Base-by-base conservation (phyloP, 2,888 invertebrate genomes). In the Drosophila leonis region DNA sequence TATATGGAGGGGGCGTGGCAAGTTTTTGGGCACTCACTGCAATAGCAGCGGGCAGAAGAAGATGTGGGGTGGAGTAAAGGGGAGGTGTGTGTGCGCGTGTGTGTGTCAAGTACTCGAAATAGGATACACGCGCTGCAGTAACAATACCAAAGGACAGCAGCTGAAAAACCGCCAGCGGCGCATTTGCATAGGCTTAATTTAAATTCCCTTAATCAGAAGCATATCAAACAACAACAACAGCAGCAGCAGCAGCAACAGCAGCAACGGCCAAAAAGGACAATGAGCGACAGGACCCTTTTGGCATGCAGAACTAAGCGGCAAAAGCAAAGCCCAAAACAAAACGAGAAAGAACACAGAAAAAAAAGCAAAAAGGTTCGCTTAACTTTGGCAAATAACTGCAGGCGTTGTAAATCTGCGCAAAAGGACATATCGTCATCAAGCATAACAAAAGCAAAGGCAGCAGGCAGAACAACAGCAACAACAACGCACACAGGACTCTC, bases 121-220 rank as follows among this genome's bases (percentile, higher is more conserved):
- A 65, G 80, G 71, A 75, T 66, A 78, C 76, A 73, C 78, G 78
- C 51, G 76, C 68, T 76, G 74, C 80, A 75, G 31, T 61, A 66
- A 69, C 54, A 71, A 52, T 3, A 18, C 18, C n/a, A 54, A 31
- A 42, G n/a, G 42, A 42, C 31, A 29, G 41, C 29, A 55, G 56
- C 51, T 31, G 15, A 41, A 71, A 72, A 86, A 81, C 75, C 72
- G 88, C 90, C 81, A 55, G 72, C 51, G 75, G 87, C 83, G 82
- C 76, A 90, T 87, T 90, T 86, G 90, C 90, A 86, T 90, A 86
- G 83, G 90, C 87, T 81, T 86, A 83, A 87, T 87, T 90, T 88
- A 86, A 87, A 87, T 90, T 90, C 87, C 73, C 87, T 81, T 90
- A 81, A 83, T 85, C 83, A 88, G 85, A 70, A 75, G 78, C 70